phyloP scores from a whole-genome alignment of 2,888 invertebrate species.

The Tachina grossa region DNA sequence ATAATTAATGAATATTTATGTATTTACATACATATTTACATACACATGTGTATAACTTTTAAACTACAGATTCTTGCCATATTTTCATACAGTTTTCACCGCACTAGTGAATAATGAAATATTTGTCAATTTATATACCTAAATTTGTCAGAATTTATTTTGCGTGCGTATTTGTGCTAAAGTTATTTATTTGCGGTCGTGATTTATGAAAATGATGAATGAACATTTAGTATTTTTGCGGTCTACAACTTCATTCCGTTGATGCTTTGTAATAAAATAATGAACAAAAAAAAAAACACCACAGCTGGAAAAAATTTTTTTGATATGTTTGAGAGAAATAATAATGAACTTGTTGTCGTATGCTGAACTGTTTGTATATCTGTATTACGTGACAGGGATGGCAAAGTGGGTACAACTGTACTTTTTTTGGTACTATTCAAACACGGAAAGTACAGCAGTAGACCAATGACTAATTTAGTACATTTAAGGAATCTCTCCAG shows the following conservation, averaged over 20 bases:
- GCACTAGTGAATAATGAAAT: too few relatives aligned
- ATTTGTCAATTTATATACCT: too few relatives aligned
- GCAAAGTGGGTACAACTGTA: too few relatives aligned
- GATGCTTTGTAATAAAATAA: constrained; percentile 57
- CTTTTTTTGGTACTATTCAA: too few relatives aligned
- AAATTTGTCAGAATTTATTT: neutral
- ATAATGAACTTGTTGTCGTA: neutral
- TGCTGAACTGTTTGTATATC: too few relatives aligned
- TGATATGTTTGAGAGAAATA: constrained; percentile 27
- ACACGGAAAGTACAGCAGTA: too few relatives aligned
- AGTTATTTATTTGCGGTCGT: constrained; percentile 57
- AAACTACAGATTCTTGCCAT: neutral
- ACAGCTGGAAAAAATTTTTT: neutral
- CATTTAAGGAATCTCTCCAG: too few relatives aligned
- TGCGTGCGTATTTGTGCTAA: constrained; percentile 9
- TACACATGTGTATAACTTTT: too few relatives aligned
- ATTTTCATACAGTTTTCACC: neutral
- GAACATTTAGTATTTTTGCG: constrained; percentile 52
- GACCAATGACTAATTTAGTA: too few relatives aligned
- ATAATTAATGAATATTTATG: constrained; percentile 40
- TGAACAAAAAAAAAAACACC: constrained; percentile 35
- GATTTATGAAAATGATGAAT: constrained; percentile 64
- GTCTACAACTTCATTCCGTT: constrained; percentile 54
- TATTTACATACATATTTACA: too few relatives aligned
- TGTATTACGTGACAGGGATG: too few relatives aligned